Conservation (phyloP, 92 coral and sea anemone species). For the Zoanthus solanderi region DNA sequence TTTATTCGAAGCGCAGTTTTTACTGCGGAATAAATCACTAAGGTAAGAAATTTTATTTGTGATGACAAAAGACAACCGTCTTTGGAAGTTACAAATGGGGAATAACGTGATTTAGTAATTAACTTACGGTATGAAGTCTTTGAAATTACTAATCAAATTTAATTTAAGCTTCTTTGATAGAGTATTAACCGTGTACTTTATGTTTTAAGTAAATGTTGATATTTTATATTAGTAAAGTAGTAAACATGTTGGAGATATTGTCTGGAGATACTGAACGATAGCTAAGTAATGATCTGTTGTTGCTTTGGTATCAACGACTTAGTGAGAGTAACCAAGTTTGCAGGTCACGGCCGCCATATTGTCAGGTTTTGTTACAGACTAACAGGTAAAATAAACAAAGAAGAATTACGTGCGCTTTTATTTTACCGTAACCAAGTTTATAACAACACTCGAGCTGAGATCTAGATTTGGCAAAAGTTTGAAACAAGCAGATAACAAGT, state of each 20-base stretch:
- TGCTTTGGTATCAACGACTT: not conserved
- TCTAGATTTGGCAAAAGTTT: no score
- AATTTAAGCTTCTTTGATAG: not conserved
- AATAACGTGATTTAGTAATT: not conserved
- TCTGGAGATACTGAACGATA: not conserved
- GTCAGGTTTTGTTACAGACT: not conserved
- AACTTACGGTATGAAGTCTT: not conserved
- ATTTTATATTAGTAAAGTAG: not conserved
- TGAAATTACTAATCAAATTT: not conserved
- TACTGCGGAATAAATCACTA: conserved; percentile 37
- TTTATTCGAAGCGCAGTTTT: conserved; percentile 44
- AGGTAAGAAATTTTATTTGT: conserved; percentile 13
- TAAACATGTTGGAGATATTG: not conserved
- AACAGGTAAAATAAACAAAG: conserved; percentile 32
- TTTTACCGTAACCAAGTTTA: not conserved
- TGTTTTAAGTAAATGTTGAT: not conserved
- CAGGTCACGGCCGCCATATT: conserved; percentile 33
- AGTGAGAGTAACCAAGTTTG: not conserved
- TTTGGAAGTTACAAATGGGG: not conserved
- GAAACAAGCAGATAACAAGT: no score
- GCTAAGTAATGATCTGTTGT: not conserved
- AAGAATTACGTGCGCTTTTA: not conserved
- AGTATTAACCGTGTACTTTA: not conserved
- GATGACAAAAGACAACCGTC: not conserved
- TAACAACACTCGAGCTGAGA: no score